Conservation (phyloP, 2,113 vertebrate species). For the Gnathonemus longibarbis region DNA sequence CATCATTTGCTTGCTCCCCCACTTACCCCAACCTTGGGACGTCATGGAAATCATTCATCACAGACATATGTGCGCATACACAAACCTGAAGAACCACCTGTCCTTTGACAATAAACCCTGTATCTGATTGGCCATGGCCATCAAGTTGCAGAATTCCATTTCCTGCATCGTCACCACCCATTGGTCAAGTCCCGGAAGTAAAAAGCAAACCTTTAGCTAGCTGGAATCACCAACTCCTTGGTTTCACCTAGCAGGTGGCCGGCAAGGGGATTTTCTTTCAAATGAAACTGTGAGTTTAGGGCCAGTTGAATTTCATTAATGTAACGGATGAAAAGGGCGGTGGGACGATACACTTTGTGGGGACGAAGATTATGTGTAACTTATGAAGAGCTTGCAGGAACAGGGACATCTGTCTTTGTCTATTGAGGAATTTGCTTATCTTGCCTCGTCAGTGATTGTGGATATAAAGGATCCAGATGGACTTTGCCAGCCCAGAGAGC, state of each 20-base stretch:
- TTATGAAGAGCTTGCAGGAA: constrained; percentile 56
- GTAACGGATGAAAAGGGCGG: constrained; percentile 51
- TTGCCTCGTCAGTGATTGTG: constrained; percentile 56
- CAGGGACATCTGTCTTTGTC: constrained; percentile 49
- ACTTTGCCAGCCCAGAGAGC: constrained; percentile 60
- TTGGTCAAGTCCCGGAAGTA: not conserved
- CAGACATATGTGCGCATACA: not conserved
- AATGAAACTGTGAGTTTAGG: constrained; percentile 24
- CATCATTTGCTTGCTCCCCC: not conserved
- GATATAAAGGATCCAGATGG: constrained; percentile 60
- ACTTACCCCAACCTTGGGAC: not conserved
- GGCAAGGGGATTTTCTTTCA: constrained; percentile 16
- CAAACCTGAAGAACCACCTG: not conserved
- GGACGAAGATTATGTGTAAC: constrained; percentile 33
- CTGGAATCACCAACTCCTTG: not conserved
- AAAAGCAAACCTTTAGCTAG: not conserved
- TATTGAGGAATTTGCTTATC: constrained; percentile 70
- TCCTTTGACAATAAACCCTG: not conserved
- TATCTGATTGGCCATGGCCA: not conserved
- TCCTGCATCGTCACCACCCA: not conserved
- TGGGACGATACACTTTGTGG: constrained; percentile 32
- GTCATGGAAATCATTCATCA: not conserved
- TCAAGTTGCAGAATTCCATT: not conserved
- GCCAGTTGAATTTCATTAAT: constrained; percentile 28
- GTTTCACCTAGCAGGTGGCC: not conserved